phyloP scores from a whole-genome alignment of 30 jellyfish, hydroid and myxozoan species.

The Aurelia coerulea region DNA sequence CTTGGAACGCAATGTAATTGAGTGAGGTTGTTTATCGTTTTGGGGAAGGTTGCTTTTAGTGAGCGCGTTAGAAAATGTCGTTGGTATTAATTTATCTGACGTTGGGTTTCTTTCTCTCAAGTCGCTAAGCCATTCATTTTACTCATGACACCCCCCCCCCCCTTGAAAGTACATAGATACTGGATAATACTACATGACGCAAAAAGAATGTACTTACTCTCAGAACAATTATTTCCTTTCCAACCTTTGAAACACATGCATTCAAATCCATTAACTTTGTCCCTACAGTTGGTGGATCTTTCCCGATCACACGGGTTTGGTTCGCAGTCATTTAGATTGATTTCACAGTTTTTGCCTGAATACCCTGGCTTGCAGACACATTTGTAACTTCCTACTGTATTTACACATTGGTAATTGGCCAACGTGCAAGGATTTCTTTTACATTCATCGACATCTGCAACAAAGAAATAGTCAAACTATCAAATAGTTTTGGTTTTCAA shows the following conservation, averaged over 20 bases:
- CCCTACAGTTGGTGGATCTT: conserved; percentile 64
- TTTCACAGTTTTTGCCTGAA: conserved; percentile 58
- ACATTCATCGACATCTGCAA: conserved; percentile 76
- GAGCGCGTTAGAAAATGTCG: too few relatives aligned
- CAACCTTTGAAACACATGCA: conserved; percentile 80
- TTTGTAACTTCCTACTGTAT: conserved; percentile 68
- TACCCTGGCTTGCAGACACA: conserved; percentile 77
- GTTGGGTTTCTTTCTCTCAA: too few relatives aligned
- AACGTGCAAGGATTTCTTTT: conserved; percentile 41
- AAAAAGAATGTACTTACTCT: conserved; percentile 26
- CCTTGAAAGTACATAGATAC: too few relatives aligned
- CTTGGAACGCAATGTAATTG: too few relatives aligned
- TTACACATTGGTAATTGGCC: conserved; percentile 50
- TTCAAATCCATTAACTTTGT: conserved; percentile 50
- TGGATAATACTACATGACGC: background rate
- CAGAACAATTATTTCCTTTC: conserved; percentile 79
- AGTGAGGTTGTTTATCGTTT: too few relatives aligned
- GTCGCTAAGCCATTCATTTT: too few relatives aligned
- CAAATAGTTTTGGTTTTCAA: too few relatives aligned
- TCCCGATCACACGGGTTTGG: conserved; percentile 57
- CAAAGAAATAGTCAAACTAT: background rate
- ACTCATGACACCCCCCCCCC: too few relatives aligned
- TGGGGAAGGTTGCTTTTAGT: too few relatives aligned
- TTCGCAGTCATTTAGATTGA: conserved; percentile 63
- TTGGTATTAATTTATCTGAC: too few relatives aligned